These are phyloP conservation scores for Halocaridina rubra DNA, from an alignment of 2,888 invertebrate genomes.

Conservation along the genomic window DNA sequence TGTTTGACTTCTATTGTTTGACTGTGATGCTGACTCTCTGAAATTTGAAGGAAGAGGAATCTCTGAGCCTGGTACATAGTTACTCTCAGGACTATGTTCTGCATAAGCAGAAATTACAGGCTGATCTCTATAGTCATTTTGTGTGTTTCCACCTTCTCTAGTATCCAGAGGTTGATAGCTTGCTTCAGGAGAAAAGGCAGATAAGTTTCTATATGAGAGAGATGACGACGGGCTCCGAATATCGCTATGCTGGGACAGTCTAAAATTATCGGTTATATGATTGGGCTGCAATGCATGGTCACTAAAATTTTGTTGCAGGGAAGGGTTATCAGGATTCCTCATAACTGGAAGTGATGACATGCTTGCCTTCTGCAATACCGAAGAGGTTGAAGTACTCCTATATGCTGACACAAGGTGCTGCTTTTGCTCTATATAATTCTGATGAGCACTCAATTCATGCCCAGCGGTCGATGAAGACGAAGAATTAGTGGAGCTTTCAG, in stretches of 20 bases:
- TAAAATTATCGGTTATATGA: too few relatives aligned
- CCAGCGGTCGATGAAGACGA: too few relatives aligned
- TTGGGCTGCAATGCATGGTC: conserved; percentile 10
- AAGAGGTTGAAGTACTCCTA: neutral
- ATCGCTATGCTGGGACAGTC: too few relatives aligned
- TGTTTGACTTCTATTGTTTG: neutral
- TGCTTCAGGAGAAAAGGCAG: neutral
- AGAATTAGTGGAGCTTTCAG: too few relatives aligned
- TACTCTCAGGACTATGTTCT: neutral
- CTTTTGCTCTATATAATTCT: conserved; percentile 30
- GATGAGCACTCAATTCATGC: conserved; percentile 14
- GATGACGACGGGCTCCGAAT: too few relatives aligned
- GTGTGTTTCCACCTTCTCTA: conserved; percentile 20
- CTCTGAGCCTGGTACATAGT: neutral
- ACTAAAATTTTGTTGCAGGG: conserved; percentile 25
- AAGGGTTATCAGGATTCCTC: conserved; percentile 15
- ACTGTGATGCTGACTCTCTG: neutral
- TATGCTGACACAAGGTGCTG: conserved; percentile 17
- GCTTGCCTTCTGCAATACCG: too few relatives aligned
- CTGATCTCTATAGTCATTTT: conserved; percentile 31
- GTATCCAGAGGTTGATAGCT: neutral
- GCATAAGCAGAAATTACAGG: neutral
- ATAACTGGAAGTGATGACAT: conserved; percentile 31
- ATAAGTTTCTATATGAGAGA: neutral
- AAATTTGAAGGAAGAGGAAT: neutral